Base-by-base conservation (phyloP, 1,140 invertebrate species). In the Drosophila prosaltans region DNA sequence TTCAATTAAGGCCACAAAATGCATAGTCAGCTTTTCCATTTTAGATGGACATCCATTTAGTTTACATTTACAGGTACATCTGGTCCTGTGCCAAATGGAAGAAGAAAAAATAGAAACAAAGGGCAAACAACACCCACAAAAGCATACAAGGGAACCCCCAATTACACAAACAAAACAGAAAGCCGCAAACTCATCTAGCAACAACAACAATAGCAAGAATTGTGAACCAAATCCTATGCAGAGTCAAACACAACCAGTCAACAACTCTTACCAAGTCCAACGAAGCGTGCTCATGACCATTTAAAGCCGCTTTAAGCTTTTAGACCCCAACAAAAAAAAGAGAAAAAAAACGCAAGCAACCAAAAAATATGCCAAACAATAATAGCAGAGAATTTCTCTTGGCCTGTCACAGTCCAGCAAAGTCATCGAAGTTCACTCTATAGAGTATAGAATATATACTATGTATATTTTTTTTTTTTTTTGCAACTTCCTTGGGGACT, bases 291-390 rank as follows among this genome's bases (percentile, higher is more conserved):
- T 61, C 51, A 63, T 69, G 74, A 69, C 62, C 69, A 77, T 65
- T 73, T 72, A 77, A 80, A 77, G 74, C 70, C 69, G 66, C 77
- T 80, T 80, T 73, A 80, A 80, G 77, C 74, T 62, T 39, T 24
- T 59, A 54, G 55, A 39, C 28, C 28, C 32, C 32, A 36, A 36
- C 3, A 5, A 36, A 36, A 36, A 36, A 41, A 48, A 4, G 28
- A 30, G 0, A 16, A 16, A 16, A 16, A 16, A 0, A 24, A 16
- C 55, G 10, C 59, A 59, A 72, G 65, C 64, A 72, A 68, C 64
- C 70, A 54, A 77, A 41, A 65, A 61, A 69, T 72, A 68, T 74
- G 68, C 68, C 66, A 67, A 30, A 64, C 61, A 30, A 41, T 39
- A 57, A 48, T 32, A 51, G 36, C 48, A 41, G 2, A 32, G 32